These are phyloP conservation scores for Gopherus evgoodei DNA, from an alignment of 2,113 vertebrate genomes.

Conservation along the genomic window DNA sequence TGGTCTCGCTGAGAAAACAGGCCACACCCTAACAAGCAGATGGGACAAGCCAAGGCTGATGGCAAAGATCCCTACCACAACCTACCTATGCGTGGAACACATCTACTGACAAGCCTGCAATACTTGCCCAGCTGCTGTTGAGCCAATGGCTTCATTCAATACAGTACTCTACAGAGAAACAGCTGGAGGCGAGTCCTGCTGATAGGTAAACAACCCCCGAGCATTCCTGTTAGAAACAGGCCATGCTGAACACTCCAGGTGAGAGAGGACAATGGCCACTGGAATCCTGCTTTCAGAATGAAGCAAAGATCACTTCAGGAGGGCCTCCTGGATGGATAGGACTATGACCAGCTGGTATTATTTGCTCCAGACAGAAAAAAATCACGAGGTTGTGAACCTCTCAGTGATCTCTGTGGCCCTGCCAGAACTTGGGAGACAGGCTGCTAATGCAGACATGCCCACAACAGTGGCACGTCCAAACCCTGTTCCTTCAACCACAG, in stretches of 20 bases:
- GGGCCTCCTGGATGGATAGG: background rate
- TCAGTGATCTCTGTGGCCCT: background rate
- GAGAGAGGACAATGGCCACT: background rate
- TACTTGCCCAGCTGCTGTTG: accelerated
- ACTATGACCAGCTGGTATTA: accelerated
- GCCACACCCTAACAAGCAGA: background rate
- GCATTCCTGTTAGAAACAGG: accelerated
- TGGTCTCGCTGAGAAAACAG: background rate
- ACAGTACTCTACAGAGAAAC: background rate
- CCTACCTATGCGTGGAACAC: accelerated
- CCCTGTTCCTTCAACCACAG: background rate
- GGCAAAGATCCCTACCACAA: background rate
- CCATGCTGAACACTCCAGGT: background rate
- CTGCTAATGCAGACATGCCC: constrained; percentile 10
- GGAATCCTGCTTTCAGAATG: background rate
- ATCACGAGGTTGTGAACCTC: background rate
- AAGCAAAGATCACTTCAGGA: background rate
- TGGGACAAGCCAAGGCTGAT: background rate
- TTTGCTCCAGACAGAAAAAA: background rate
- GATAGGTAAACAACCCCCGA: background rate
- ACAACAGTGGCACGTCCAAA: background rate
- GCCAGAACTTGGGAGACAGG: constrained; percentile 11
- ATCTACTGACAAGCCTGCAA: background rate
- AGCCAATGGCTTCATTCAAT: constrained; percentile 9
- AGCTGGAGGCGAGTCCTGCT: background rate